A percentile compares a stretch with the other conserved stretches of the same genome.
Evolutionary conservation across 2,797 vertebrate species (phyloP).

Genomic region (Numenius phaeopus): DNA sequence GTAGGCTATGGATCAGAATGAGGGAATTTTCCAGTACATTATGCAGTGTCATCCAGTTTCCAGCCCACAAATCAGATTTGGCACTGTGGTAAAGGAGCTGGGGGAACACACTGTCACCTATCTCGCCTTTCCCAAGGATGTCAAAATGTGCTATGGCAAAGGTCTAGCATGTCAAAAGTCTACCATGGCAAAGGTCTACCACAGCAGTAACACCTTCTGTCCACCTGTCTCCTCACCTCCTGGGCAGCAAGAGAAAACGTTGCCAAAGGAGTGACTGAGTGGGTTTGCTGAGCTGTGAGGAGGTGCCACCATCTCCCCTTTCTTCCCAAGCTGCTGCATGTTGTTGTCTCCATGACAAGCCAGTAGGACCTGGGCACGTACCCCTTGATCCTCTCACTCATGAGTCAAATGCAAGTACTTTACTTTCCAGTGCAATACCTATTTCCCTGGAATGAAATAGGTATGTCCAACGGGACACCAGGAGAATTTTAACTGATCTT

Average conservation of each 20-base stretch:
- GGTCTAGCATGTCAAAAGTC: background rate
- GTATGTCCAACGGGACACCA: background rate
- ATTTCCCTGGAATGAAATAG: too few species aligned
- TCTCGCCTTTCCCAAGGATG: background rate
- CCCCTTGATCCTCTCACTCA: background rate
- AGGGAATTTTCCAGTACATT: background rate
- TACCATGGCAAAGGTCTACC: background rate
- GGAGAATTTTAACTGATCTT: background rate
- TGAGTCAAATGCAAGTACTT: background rate
- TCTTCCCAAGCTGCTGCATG: accelerated
- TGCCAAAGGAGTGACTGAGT: background rate
- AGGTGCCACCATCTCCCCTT: background rate
- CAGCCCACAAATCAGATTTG: background rate
- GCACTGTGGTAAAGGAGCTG: background rate
- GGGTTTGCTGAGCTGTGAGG: background rate
- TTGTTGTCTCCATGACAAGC: background rate
- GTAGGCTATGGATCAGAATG: background rate
- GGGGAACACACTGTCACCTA: background rate
- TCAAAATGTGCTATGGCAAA: background rate
- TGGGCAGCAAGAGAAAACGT: background rate
- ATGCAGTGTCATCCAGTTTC: background rate
- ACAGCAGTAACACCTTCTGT: background rate
- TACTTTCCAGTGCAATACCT: background rate
- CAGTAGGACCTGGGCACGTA: accelerated
- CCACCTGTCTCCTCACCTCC: background rate